These are phyloP conservation scores for Drosophila saltans DNA, from an alignment of 1,140 invertebrate genomes.

Conservation along the genomic window DNA sequence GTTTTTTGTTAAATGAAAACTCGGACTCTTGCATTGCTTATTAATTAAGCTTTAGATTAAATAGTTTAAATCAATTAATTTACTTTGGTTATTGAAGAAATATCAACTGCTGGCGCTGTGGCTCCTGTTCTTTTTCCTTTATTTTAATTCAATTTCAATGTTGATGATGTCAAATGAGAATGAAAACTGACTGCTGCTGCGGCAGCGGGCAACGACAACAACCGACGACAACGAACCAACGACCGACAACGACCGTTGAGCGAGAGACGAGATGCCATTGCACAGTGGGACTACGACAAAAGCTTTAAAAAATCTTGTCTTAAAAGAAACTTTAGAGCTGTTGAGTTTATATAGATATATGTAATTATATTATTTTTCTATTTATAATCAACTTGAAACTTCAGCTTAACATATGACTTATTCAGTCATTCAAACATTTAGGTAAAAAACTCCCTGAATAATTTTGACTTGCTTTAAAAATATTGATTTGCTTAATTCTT, in stretches of 20 bases:
- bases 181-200: slow-evolving; percentile 71
- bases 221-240: slow-evolving; percentile 28
- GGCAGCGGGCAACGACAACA: slow-evolving; percentile 49
- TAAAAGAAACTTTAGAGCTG: too few relatives aligned
- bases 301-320: not conserved
- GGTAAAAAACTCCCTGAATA: too few relatives aligned
- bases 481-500: too few relatives aligned
- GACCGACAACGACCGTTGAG: slow-evolving; percentile 37
- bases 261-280: slow-evolving; percentile 40
- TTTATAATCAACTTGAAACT: too few relatives aligned
- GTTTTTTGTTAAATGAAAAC: slow-evolving; percentile 68
- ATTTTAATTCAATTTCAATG: slow-evolving; percentile 80
- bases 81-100: slow-evolving; percentile 53
- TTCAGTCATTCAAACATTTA: too few relatives aligned
- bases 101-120: slow-evolving; percentile 31
- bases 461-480: too few relatives aligned
- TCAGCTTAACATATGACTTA: too few relatives aligned
- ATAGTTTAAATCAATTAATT: slow-evolving; percentile 36
- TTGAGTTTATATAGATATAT: too few relatives aligned
- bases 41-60: slow-evolving; percentile 61
- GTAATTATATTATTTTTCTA: too few relatives aligned
- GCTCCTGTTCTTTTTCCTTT: slow-evolving; percentile 56
- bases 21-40: slow-evolving; percentile 15
- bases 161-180: slow-evolving; percentile 82
- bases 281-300: slow-evolving; percentile 32